These are phyloP conservation scores for Tretioscincus oriximinensis DNA, from an alignment of 2,113 vertebrate genomes.

Conservation along the genomic window DNA sequence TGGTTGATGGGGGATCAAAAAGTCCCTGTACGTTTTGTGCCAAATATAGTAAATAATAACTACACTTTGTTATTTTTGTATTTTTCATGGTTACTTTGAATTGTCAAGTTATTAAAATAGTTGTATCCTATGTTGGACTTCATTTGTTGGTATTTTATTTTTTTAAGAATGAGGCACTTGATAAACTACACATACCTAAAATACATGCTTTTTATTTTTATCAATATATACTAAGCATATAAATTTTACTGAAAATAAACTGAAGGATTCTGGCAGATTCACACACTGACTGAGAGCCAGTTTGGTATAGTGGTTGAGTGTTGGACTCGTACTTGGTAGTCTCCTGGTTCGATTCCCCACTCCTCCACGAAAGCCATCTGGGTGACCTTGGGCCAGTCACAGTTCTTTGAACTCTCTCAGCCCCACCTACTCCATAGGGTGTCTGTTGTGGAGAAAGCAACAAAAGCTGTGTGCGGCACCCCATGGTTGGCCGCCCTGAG, in stretches of 20 bases:
- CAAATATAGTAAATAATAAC: constrained; percentile 71
- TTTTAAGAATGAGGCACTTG: not conserved
- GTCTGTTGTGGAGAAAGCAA: too few species aligned
- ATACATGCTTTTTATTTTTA: not conserved
- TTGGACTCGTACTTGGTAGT: too few species aligned
- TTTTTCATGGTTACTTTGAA: constrained; percentile 11
- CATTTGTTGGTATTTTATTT: not conserved
- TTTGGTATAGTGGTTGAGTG: too few species aligned
- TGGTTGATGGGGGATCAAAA: constrained; percentile 64
- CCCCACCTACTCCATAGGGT: too few species aligned
- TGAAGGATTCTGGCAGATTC: not conserved
- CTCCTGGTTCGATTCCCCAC: too few species aligned
- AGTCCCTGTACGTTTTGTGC: constrained; percentile 69
- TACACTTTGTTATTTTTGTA: constrained; percentile 66
- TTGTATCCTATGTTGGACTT: not conserved
- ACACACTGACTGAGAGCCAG: not conserved
- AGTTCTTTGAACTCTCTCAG: too few species aligned
- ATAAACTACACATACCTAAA: too few species aligned
- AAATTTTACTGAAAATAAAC: not conserved
- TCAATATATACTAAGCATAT: not conserved
- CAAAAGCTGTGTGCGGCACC: too few species aligned
- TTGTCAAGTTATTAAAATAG: not conserved
- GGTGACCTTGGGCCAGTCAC: too few species aligned
- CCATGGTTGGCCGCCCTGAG: too few species aligned
- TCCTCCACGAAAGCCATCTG: too few species aligned